Evolutionary conservation across 1,140 invertebrate genomes (phyloP), one percentile per base, ranked within the genome.

Genomic region (Tetramorium simillimum): DNA sequence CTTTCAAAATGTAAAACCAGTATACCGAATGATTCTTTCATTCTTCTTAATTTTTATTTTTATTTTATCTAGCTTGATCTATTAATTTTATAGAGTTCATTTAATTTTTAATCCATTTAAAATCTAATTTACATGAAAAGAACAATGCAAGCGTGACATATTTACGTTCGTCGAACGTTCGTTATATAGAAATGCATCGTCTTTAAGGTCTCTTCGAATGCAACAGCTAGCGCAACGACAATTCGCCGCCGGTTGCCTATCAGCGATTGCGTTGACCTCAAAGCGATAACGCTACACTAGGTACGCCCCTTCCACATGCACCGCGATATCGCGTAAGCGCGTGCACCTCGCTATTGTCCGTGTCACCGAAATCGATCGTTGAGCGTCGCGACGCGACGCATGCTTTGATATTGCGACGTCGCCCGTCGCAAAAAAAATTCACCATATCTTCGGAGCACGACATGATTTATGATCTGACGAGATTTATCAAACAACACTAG

Each of bases 241-340:
- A 84, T 73, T 82, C 82, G 37, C 28, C 81, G 46, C 43, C 60
- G 69, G 58, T 78, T 88, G 78, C 21, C 80, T 88, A 90, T 90
- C 89, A 81, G 43, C 62, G 69, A 88, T 90, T 85, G 62, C 89
- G 88, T 88, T 90, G 89, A 90, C 86, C 75, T 90, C 82, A 90
- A 80, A 49, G 56, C 69, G 77, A 86, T 92, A 87, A 70, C 89
- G 51, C 58, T 46, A 56, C 16, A 43, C 21, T 60, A 49, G 53
- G 70, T 85, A 89, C 72, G 85, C 46, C 78, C 51, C 56, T 78
- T 78, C 80, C 67, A 88, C 65, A 60, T 58, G 78, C 46, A 43
- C n/a, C 67, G 43, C 78, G 82, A 88, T 87, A 90, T 85, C 70
- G 77, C 40, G 58, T 81, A 81, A 81, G 37, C 75, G 60, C 80